Evolutionary conservation across 1,140 invertebrate genomes (phyloP), one percentile per base, ranked within the genome.

Genomic region (Heliconius himera): DNA sequence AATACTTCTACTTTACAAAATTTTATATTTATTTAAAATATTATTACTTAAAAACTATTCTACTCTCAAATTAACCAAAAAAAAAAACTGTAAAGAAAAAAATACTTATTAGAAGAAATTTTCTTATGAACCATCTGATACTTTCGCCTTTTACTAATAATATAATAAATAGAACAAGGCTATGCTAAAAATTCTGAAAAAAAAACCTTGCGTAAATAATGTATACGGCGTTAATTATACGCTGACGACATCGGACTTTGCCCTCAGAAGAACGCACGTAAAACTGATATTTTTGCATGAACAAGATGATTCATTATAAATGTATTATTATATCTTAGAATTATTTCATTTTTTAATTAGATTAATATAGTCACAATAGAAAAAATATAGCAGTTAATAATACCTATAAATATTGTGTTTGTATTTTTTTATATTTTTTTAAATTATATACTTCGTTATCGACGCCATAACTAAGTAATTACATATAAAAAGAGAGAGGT

Each of bases 231-330:
- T 66, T 66, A 66, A 66, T 66, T 66, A 66, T 66, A 29, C 51
- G 51, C 33, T 74, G 73, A 74, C 73, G 73, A 60, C 51, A 60
- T n/a, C 33, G 33, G 54, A 75, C 51, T 75, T 75, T 75, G 54
- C 33, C 74, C 74, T 36, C 74, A 54, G 54, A 54, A 11, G 33
- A 60, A 22, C 41, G 66, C 33, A 60, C 54, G 33, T 75, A 56
- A 60, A 75, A 60, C 60, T 66, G 60, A 66, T 66, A 66, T 29
- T 26, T 66, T 66, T 66, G 60, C 60, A 13, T 66, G 60, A 60
- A 29, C 60, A 66, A 66, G 22, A 29, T 66, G 60, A 66, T 66
- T 66, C 60, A 66, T 66, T 66, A 20, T 6, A 9, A 1, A 22
- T 20, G 20, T 22, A 22, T n/a, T 56, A 56, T 22, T 51, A 18